phyloP scores from a whole-genome alignment of 2,888 invertebrate genomes.

The Laspeyria flexula region DNA sequence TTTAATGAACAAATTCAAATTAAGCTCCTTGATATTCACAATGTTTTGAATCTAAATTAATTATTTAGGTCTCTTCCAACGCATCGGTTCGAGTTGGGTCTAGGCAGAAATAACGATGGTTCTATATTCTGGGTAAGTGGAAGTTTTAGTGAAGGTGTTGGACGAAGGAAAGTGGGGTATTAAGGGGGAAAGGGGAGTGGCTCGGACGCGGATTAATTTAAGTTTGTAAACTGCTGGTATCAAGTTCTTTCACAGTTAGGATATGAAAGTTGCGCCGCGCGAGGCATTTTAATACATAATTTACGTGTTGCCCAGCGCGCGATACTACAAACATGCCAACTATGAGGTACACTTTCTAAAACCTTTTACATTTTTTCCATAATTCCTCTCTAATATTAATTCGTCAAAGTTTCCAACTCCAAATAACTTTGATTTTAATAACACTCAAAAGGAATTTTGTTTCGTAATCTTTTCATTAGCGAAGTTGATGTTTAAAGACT shows the following conservation, averaged over 20 bases:
- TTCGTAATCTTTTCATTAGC: neutral
- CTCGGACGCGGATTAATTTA: conserved; percentile 27
- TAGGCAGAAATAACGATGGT: neutral
- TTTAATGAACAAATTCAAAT: conserved; percentile 31
- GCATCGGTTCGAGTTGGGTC: neutral
- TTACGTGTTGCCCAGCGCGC: neutral
- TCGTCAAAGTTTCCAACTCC: neutral
- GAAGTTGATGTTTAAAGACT: neutral
- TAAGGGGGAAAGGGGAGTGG: neutral
- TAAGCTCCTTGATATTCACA: conserved; percentile 11
- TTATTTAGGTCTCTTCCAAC: conserved; percentile 7
- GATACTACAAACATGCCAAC: neutral
- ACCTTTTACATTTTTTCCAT: neutral
- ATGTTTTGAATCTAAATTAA: conserved; percentile 11
- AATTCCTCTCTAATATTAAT: neutral
- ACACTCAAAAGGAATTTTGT: neutral
- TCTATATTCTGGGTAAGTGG: conserved; percentile 7
- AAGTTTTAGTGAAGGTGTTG: conserved; percentile 3
- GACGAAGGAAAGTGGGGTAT: too few relatives aligned
- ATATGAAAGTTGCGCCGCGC: conserved; percentile 10
- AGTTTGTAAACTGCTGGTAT: conserved; percentile 31
- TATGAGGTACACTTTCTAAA: neutral
- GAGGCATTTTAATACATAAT: conserved; percentile 2
- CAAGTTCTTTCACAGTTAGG: conserved; percentile 26
- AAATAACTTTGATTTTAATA: conserved; percentile 1